phyloP scores from a whole-genome alignment of 2,113 vertebrate species.

The Periophthalmodon schlosseri region DNA sequence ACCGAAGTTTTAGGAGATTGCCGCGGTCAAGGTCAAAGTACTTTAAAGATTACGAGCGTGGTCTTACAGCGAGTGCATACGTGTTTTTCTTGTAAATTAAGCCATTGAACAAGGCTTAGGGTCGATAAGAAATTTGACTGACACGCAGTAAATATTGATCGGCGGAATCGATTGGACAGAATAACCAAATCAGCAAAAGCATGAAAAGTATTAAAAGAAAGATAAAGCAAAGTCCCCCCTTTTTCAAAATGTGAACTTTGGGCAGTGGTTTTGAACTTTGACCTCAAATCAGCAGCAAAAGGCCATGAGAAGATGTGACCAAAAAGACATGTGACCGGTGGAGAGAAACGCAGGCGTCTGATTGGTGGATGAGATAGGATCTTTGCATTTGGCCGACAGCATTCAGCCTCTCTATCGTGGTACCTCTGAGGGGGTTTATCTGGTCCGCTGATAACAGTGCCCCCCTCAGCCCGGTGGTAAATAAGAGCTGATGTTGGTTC shows the following conservation, averaged over 20 bases:
- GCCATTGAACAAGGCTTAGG: conserved; percentile 10
- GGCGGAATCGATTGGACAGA: background rate
- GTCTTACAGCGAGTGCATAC: conserved; percentile 7
- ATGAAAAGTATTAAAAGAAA: conserved; percentile 18
- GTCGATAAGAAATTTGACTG: conserved; percentile 40
- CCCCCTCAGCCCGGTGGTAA: conserved; percentile 57
- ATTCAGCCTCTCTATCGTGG: conserved; percentile 68
- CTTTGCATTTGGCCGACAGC: conserved; percentile 78
- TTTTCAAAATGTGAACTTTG: conserved; percentile 29
- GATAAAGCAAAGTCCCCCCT: conserved; percentile 10
- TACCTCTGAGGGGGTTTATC: conserved; percentile 76
- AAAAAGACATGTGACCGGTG: conserved; percentile 44
- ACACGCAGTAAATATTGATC: conserved; percentile 38
- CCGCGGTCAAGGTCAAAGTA: conserved; percentile 11
- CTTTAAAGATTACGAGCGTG: conserved; percentile 5
- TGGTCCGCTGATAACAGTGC: conserved; percentile 78
- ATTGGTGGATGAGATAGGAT: conserved; percentile 75
- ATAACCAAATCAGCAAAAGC: conserved; percentile 17
- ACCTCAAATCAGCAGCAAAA: conserved; percentile 15
- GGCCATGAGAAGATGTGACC: conserved; percentile 39
- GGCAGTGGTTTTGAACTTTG: background rate
- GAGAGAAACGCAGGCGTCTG: conserved; percentile 51
- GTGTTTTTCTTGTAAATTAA: conserved; percentile 8
- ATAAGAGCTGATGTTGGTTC: conserved; percentile 65
- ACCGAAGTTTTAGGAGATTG: conserved; percentile 9